A percentile compares a stretch with the other conserved stretches of the same genome.
Conservation (phyloP, 2,113 vertebrate species). For the Tupaia chinensis region DNA sequence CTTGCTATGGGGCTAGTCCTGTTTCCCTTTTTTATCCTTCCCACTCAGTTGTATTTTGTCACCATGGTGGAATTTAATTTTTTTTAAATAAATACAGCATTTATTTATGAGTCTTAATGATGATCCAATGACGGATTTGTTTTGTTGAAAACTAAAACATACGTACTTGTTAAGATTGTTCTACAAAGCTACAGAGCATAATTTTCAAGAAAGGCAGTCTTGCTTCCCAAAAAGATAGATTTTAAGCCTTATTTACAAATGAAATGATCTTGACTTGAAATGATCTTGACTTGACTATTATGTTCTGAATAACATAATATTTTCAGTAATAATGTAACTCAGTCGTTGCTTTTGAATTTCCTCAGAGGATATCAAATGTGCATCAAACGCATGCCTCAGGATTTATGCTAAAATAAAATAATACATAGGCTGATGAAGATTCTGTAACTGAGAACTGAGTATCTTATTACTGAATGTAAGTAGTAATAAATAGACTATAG, state of each 20-base stretch:
- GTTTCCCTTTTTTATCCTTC: constrained; percentile 17
- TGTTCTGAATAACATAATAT: neutral
- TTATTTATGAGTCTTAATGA: neutral
- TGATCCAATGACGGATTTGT: constrained; percentile 19
- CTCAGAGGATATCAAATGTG: neutral
- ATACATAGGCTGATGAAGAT: constrained; percentile 3
- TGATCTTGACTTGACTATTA: constrained; percentile 3
- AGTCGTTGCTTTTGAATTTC: constrained; percentile 48
- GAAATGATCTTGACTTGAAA: constrained; percentile 14
- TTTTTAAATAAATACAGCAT: neutral
- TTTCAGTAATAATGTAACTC: constrained; percentile 12
- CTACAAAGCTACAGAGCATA: neutral
- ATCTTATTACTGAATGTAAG: neutral
- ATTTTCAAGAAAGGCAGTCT: neutral
- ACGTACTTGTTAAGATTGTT: neutral
- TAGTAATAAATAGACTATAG: neutral
- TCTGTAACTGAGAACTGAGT: neutral
- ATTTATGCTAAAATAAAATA: constrained; percentile 37
- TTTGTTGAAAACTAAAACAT: constrained; percentile 26
- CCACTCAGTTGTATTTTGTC: neutral
- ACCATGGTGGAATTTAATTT: neutral
- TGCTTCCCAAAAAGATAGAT: neutral
- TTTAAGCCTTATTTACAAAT: constrained; percentile 11
- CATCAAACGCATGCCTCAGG: neutral
- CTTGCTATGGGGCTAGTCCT: neutral